Evolutionary conservation across 2,888 invertebrate genomes (phyloP), one percentile per base, ranked within the genome.

Genomic region (Cheilosia soror): DNA sequence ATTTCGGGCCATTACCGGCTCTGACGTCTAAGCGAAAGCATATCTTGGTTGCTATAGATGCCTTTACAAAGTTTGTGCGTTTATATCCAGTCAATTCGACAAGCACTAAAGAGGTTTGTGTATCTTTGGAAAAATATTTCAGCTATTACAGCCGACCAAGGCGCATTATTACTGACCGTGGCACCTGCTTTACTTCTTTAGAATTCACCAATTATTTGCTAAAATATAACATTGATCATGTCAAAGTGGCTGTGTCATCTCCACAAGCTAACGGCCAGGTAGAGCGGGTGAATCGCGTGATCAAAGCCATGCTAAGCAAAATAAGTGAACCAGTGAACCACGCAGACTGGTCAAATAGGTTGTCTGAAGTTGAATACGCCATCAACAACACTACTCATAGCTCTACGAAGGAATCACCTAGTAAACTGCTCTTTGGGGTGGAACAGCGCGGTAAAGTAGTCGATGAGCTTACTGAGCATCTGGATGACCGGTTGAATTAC

Each of bases 151-250:
- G 20, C 20, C 20, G 20, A 20, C 20, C 20, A 20, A 20, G 20
- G 20, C 20, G 20, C 20, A 20, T 20, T 20, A 20, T 20, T 20
- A 20, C 20, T 20, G 20, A 20, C 20, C 20, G 20, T 20, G 20
- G 20, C 20, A 20, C 20, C 20, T 20, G 20, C 20, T 44, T 75
- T 13, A 80, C 75, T 53, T 44, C 75, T 25, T 29, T 51, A 25
- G 75, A 80, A 65, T 47, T 85, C 13, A 66, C 55, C 20, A 60
- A 62, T 9, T 60, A 76, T 3, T 20, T 79, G 13, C 55, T 44
- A 6, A 44, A 15, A n/a, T n/a, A 76, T 31, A 66, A 77, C 27
- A 20, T 49, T 1, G 20, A 20, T 31, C 65, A 65, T n/a, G 13
- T 51, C 13, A 65, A 49, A 11, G 65, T 65, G 2, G 65, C 65